Conservation (phyloP, 2,797 vertebrate species). For the Microctenopoma steveboyesi region DNA sequence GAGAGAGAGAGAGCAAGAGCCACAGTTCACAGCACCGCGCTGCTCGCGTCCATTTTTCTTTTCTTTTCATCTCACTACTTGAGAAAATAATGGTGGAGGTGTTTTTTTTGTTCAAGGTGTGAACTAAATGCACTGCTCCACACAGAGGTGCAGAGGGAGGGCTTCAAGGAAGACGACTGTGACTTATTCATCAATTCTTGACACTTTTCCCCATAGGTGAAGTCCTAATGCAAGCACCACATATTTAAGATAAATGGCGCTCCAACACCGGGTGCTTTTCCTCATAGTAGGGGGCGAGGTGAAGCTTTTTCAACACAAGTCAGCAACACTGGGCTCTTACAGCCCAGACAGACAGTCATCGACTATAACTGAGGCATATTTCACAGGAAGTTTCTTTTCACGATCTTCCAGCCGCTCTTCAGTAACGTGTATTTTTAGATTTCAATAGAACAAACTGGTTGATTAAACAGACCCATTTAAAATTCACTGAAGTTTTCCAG, state of each 20-base stretch:
- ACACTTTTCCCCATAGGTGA: slow-evolving; percentile 58
- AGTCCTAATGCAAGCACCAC: slow-evolving; percentile 42
- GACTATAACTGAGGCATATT: background rate
- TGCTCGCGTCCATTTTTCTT: slow-evolving; percentile 27
- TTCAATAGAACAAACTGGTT: background rate
- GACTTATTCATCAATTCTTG: slow-evolving; percentile 71
- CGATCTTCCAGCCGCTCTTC: background rate
- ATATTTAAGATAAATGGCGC: slow-evolving; percentile 56
- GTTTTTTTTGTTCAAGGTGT: slow-evolving; percentile 54
- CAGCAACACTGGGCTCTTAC: slow-evolving; percentile 27
- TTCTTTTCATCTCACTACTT: slow-evolving; percentile 23
- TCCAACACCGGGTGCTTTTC: slow-evolving; percentile 18
- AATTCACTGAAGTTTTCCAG: background rate
- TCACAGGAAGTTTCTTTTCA: slow-evolving; percentile 1
- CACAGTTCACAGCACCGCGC: slow-evolving; percentile 23
- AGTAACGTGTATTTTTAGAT: background rate
- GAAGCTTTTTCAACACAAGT: slow-evolving; percentile 42
- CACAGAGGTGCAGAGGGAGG: slow-evolving; percentile 29
- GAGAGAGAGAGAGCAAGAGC: slow-evolving; percentile 1
- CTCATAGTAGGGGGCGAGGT: slow-evolving; percentile 23
- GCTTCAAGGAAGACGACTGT: slow-evolving; percentile 33
- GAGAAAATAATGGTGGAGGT: slow-evolving; percentile 53
- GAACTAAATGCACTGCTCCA: slow-evolving; percentile 66
- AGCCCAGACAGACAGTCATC: slow-evolving; percentile 33
- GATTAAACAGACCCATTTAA: background rate